Conservation (phyloP, 1,140 invertebrate species). For the Homalodisca vitripennis region DNA sequence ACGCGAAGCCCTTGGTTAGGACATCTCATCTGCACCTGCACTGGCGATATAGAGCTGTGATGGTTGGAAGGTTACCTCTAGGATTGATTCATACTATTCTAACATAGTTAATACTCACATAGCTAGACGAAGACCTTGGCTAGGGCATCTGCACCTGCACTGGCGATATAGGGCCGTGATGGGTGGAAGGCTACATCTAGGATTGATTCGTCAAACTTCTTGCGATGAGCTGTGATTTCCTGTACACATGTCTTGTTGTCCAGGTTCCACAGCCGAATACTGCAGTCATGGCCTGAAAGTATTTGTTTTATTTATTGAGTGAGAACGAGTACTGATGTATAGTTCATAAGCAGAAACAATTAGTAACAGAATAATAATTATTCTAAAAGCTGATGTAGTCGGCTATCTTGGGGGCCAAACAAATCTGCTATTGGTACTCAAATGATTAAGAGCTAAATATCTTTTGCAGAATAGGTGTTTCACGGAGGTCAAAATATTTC, state of each 20-base stretch:
- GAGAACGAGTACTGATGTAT: too few species aligned
- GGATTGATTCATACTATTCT: neutral
- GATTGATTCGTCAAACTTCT: constrained; percentile 99
- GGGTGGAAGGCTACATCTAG: constrained; percentile 99
- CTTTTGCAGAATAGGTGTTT: too few species aligned
- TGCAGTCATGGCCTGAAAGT: constrained; percentile 93
- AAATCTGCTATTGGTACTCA: too few species aligned
- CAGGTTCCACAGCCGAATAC: constrained; percentile 98
- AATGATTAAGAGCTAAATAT: too few species aligned
- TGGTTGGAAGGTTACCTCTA: neutral
- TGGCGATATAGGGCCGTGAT: constrained; percentile 96
- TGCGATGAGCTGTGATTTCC: constrained; percentile 98
- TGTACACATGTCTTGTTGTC: constrained; percentile 99
- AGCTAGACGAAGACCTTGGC: constrained; percentile 88
- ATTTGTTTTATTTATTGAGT: too few species aligned
- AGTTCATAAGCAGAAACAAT: too few species aligned
- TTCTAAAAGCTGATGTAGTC: too few species aligned
- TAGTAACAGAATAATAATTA: too few species aligned
- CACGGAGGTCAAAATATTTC: too few species aligned
- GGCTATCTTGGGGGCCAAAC: too few species aligned
- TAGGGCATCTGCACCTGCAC: constrained; percentile 96
- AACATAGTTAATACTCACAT: neutral
- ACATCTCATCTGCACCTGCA: neutral
- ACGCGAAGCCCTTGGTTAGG: neutral
- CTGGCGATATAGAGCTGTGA: neutral